Base-by-base conservation (phyloP, 2,888 invertebrate genomes). In the Geophilus truncorum region DNA sequence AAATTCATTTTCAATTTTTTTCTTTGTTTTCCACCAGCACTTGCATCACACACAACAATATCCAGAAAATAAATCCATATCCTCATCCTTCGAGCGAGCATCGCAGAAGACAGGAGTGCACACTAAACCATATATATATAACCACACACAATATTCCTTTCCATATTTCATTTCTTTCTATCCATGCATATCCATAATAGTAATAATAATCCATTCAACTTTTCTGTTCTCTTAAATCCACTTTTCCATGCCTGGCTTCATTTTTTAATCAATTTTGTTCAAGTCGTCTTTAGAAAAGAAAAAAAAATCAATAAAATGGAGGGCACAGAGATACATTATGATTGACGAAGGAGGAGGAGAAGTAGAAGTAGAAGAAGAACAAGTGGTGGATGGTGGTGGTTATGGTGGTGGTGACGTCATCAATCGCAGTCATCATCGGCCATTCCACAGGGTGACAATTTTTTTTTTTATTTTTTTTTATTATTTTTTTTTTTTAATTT, bases 341-440 rank as follows among this genome's bases (percentile, higher is more conserved):
- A 70, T 70, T 70, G 70, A 70, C 70, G 70, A 70, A 70, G 70
- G 70, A 70, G 70, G 70, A 70, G 70, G 70, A 70, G 70, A 70
- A 70, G 70, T 70, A 70, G 70, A 70, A 70, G 70, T 25, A 70
- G 70, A 70, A 70, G 25, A 70, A 70, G 70, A 70, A 70, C 70
- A 28, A 70, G 70, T 28, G 32, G 32, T 32, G 32, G 32, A 6
- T 32, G 32, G 32, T 32, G 32, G 3, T 62, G 62, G 62, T 23
- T 21, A 18, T 21, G 15, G 57, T 62, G 62, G 62, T 62, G 9
- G 62, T 45, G 45, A 45, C 45, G 45, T 45, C 45, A 45, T 45
- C 45, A 15, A 4, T 45, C 4, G n/a, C 12, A 6, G 15, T 62
- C 21, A 23, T 70, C 23, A 70, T 51, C 18, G 18, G 18, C 51